phyloP scores from a whole-genome alignment of 2,888 invertebrate species.

The Iselma pallidipennis region DNA sequence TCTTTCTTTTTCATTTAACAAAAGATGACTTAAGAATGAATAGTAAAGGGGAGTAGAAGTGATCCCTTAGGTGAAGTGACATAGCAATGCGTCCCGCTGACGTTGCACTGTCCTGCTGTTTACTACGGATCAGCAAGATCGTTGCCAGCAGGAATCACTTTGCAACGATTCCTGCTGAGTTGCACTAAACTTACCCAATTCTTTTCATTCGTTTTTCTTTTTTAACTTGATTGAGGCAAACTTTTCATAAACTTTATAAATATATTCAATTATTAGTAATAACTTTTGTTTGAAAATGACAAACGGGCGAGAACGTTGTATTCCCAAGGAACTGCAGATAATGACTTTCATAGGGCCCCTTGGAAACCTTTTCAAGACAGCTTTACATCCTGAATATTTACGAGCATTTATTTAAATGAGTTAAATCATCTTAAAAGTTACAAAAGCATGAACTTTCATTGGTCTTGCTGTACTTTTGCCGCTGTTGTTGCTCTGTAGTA shows the following conservation, averaged over 20 bases:
- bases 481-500: no score
- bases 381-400: constrained; percentile 17
- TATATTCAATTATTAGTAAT: not conserved
- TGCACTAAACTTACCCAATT: not conserved
- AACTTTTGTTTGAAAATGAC: not conserved
- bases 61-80: constrained; percentile 15
- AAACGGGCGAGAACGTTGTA: not conserved
- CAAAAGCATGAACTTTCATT: no score
- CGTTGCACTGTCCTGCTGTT: constrained; percentile 27
- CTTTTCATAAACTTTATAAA: not conserved
- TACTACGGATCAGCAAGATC: constrained; percentile 24
- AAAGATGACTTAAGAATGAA: not conserved
- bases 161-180: constrained; percentile 14
- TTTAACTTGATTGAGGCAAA: not conserved
- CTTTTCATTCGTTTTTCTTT: not conserved
- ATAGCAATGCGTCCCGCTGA: constrained; percentile 29
- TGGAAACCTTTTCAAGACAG: not conserved
- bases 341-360: constrained; percentile 6
- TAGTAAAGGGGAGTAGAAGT: constrained; percentile 7
- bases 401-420: constrained; percentile 17
- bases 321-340: not conserved
- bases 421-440: constrained; percentile 9
- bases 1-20: not conserved
- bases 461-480: no score
- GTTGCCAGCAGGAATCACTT: constrained; percentile 31